Base-by-base conservation (phyloP, 2,797 vertebrate species). In the Sphaeramia orbicularis region DNA sequence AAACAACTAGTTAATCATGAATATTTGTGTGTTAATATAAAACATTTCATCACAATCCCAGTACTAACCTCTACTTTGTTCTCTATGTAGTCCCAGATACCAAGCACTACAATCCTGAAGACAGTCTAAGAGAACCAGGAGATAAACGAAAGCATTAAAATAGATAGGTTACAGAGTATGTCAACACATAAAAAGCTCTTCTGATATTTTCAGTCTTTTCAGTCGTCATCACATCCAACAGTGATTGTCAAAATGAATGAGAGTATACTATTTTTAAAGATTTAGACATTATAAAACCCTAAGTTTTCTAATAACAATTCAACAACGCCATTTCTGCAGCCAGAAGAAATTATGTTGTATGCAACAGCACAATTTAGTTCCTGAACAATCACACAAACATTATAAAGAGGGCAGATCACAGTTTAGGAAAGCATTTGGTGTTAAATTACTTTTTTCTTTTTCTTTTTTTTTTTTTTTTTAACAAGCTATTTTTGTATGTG, bases 21-120 rank as follows among this genome's bases (percentile, higher is more conserved):
- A 21, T 21, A 21, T 21, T 21, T 21, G 19, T 21, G 19, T 19
- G 4, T 21, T 4, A 21, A 4, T 21, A 21, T 21, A 21, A 21
- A 21, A 21, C 19, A 21, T 21, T 21, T 21, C 19, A 21, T 21
- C 4, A 55, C 43, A 53, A 70, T 16, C 65, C 15, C 4, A 70
- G 43, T 57, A 85, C 80, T 89, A 88, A 99, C 98, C 96, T 99
- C 98, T 74, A 99, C 95, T 94, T 99, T 99, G 94, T 99, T 99
- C 91, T 99, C 98, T 60, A 99, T 99, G 90, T 99, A 99, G 93
- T 99, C 98, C 97, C 98, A 99, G 91, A 99, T 96, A 57, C 98
- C 98, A 36, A 99, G 96, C 60, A 99, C 96, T 70, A 99, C 94
- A 65, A 99, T 98, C 87, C 98, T 96, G 86, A 98, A 94, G 78